Base-by-base conservation (phyloP, 2,888 invertebrate species). In the Rhagium mordax region DNA sequence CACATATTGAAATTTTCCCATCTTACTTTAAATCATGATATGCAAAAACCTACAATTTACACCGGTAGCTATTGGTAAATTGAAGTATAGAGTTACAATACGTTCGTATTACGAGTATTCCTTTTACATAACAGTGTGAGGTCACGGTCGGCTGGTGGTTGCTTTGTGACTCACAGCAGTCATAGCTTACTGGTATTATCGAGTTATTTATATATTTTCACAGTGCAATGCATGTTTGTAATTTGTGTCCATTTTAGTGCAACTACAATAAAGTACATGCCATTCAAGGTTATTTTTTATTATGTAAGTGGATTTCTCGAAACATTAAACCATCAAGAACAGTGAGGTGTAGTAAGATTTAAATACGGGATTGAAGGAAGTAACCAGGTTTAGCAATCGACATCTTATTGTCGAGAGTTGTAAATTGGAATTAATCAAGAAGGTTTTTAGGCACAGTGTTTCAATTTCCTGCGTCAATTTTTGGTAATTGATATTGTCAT, bases 101-200 rank as follows among this genome's bases (percentile, higher is more conserved):
- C n/a, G 6, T n/a, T 55, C 24, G 21, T 24, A 24, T 24, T 55
- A 55, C 24, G 21, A 21, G 18, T 47, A 20, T 16, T 20, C 20
- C 7, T 16, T 60, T 60, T 29, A 29, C 13, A 60, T 41, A 41
- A 47, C 13, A 47, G 18, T n/a, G 16, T 47, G 41, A 47, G 61
- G 61, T 61, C 61, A 41, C 21, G 61, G 41, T 61, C 47, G 61
- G 41, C 61, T 33, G 33, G n/a, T n/a, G n/a, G 33, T 33, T n/a
- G n/a, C 55, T 24, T n/a, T 21, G 24, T 55, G 24, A 55, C 5
- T 55, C 55, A 55, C n/a, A 20, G 4, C 55, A 55, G 20, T n/a
- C 24, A n/a, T 2, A 13, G 24, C 13, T 33, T n/a, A 55, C 20
- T 20, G n/a, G 55, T 55, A 24, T 55, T 21, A 55, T 24, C 20